Percentiles rank a stretch among this genome's conserved stretches.
These are phyloP conservation scores for Spheniscus mendiculus DNA, from an alignment of 2,113 vertebrate genomes.

Conservation along the genomic window DNA sequence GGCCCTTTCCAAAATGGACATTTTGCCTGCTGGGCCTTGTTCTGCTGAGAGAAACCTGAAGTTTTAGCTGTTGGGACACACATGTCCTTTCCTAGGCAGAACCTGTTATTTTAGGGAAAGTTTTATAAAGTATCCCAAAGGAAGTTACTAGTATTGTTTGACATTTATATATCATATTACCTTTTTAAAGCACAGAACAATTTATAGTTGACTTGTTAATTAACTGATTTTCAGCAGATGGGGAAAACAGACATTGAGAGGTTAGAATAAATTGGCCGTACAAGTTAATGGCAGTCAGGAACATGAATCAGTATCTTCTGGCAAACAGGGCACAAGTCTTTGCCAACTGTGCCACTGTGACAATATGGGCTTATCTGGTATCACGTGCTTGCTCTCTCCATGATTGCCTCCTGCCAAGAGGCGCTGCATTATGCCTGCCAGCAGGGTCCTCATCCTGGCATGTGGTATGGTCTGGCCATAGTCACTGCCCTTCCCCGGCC, in stretches of 20 bases:
- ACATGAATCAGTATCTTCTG: slow-evolving; percentile 28
- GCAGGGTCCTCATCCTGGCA: neutral
- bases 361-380: neutral
- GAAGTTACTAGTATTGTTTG: neutral
- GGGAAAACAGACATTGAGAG: slow-evolving; percentile 11
- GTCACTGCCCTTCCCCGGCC: neutral
- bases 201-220: neutral
- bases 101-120: neutral
- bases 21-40: neutral
- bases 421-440: neutral
- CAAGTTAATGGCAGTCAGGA: slow-evolving; percentile 24
- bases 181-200: neutral
- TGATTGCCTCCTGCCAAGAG: neutral
- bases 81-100: neutral
- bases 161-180: neutral
- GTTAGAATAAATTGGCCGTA: neutral
- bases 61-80: neutral
- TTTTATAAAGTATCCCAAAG: neutral
- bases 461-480: neutral
- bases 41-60: neutral
- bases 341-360: slow-evolving; percentile 11
- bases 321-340: neutral
- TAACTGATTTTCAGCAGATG: slow-evolving; percentile 17
- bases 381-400: neutral
- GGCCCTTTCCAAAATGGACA: neutral